Evolutionary conservation across 1,140 invertebrate species (phyloP), one percentile per base, ranked within the genome.

Genomic region (Conus betulinus): DNA sequence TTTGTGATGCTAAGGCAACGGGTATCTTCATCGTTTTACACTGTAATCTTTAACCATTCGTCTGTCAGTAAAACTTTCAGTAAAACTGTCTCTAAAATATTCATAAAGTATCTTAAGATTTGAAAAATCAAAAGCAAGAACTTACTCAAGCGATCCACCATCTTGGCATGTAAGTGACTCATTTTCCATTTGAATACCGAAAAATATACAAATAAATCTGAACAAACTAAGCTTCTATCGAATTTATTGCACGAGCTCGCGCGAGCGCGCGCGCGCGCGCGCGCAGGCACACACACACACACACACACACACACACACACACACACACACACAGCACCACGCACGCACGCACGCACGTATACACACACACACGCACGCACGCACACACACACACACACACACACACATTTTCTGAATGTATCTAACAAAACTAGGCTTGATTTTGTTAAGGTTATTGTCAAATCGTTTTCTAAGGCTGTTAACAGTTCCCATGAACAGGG

Each of bases 71-170:
- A 13, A 13, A 63, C 60, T 63, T 63, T 63, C 10, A 4, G 60
- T 63, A 11, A 63, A 63, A 63, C 10, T 63, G 10, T 11, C 10
- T 63, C 60, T 63, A 20, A 63, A 63, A 11, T 13, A 63, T 20
- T 13, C 10, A 63, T 20, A 63, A 63, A 63, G 17, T 63, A 4
- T 63, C 60, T 39, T 39, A 39, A 39, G 39, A 39, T 23, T 7
- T 20, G 11, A n/a, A 20, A 71, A 71, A 71, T 7, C 15, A 71
- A 71, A 71, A n/a, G 23, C 67, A 71, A 71, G 7, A 60, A 84
- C 90, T 90, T 88, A 92, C 90, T 90, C 55, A 91, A 84, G 84
- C 90, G 78, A 83, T 91, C 91, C 88, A 90, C 91, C 91, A 91
- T 92, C 88, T 91, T 92, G 83, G 84, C 27, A 84, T 57, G 11